Evolutionary conservation across 2,888 invertebrate species (phyloP), one percentile per base, ranked within the genome.

Genomic region (Limnephilus marmoratus): DNA sequence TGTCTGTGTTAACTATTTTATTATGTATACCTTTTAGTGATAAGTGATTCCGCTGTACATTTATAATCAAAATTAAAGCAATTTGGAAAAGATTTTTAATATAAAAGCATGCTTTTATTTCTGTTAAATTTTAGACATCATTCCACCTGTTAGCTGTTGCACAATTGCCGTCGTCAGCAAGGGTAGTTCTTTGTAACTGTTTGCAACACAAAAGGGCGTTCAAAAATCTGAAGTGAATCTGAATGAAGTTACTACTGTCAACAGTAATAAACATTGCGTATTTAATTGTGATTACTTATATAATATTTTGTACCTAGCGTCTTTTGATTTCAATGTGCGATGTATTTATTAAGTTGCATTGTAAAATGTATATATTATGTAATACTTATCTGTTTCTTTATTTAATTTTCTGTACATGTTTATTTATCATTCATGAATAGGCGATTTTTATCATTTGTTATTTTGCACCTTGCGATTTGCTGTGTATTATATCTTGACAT

Each of bases 11-110:
- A 41, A 85, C 24, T 37, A 86, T 49, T 86, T 86, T 24, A 86
- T 86, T 86, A 45, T 86, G 45, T 86, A 86, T 86, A 41, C 45
- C 86, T 45, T 86, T 0, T 86, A 86, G 45, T 45, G 45, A 86
- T 86, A 86, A 86, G 86, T 86, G 29, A 45, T 86, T 37, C 83
- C 34, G 86, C 86, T 86, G 86, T 86, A 86, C 86, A 86, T 86
- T 86, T 86, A 85, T 85, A 85, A 41, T 45, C 83, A 83, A 29
- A 86, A 86, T 86, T 86, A 86, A 86, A 86, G 41, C 45, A 86
- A 86, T 86, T 86, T 86, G 45, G 45, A 86, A 86, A 86, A 45
- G 86, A 86, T 86, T 86, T 86, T 86, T 45, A 83, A 83, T 83
- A 83, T 34, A 37, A 83, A 83, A 68, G 37, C 37, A 37, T 83